A percentile compares a stretch with the other conserved stretches of the same genome.
Conservation (phyloP, 2,797 vertebrate genomes). For the Aplochiton taeniatus region DNA sequence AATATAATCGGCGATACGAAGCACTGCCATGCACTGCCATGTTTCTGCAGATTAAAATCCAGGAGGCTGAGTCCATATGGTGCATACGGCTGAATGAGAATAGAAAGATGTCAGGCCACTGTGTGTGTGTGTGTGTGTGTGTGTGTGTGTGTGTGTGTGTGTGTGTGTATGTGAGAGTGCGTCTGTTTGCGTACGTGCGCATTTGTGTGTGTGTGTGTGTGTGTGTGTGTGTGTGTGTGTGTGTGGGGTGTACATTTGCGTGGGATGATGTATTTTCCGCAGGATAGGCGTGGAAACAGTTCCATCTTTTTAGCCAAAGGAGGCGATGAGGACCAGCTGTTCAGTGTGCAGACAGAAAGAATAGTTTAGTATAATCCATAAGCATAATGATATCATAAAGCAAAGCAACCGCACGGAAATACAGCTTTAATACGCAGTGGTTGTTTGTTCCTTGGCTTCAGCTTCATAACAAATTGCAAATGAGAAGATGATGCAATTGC, state of each 20-base stretch:
- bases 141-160: not conserved
- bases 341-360: no score
- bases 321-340: not conserved
- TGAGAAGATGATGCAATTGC: no score
- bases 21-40: no score
- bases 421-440: not conserved
- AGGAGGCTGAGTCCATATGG: no score
- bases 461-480: no score
- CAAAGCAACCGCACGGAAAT: no score
- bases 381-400: no score
- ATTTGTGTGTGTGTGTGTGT: conserved; percentile 39
- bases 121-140: not conserved
- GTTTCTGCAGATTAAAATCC: no score
- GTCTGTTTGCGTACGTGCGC: conserved; percentile 30
- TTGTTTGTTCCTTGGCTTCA: not conserved
- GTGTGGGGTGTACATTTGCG: not conserved
- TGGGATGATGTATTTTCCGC: no score
- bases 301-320: not conserved
- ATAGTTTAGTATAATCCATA: not conserved
- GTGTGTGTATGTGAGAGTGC: conserved; percentile 14
- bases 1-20: no score
- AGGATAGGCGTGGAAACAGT: not conserved
- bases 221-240: conserved; percentile 30
- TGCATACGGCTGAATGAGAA: no score
- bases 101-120: no score